Base-by-base conservation (phyloP, 2,797 vertebrate genomes). In the Scomberomorus guttatus region DNA sequence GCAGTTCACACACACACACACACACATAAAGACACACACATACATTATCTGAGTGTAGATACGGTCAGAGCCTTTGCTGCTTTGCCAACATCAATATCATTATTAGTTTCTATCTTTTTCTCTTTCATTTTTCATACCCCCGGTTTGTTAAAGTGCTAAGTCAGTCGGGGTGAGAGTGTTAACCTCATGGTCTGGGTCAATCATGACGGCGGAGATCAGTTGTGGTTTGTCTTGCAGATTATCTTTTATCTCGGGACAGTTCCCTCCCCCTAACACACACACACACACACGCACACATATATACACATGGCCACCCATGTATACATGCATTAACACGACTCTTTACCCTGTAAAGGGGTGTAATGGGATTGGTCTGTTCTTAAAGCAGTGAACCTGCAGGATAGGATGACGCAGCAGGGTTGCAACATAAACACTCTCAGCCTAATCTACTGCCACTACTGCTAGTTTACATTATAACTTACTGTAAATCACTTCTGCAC, bases 301-400 rank as follows among this genome's bases (percentile, higher is more conserved):
- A 67, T 37, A 75, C 59, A 63, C 63, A 29, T 71, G 29, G 58
- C 51, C 44, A 55, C 55, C 54, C 27, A 76, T 72, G 46, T 42
- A 51, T n/a, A 37, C 60, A 75, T 66, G 61, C 27, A 42, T 71
- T 69, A 57, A 64, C 60, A 34, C 17, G 11, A 72, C 75, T 67
- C 63, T 72, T 57, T 67, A 46, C 17, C 24, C 70, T 85, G 57
- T 72, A 15, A 72, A 65, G 65, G 57, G 32, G 64, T 60, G 24
- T 92, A 91, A 93, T 92, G 67, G 66, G 89, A 90, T 90, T 92
- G 84, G 22, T 39, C 37, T 77, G 60, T 85, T 87, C 79, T 94
- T 89, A 90, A 85, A 88, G 73, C 72, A 80, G 56, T 71, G 63
- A 72, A 77, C 57, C 89, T 71, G 52, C 58, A 79, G 72, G 72